phyloP scores from a whole-genome alignment of 1,140 invertebrate genomes.

The Dreissena polymorpha region DNA sequence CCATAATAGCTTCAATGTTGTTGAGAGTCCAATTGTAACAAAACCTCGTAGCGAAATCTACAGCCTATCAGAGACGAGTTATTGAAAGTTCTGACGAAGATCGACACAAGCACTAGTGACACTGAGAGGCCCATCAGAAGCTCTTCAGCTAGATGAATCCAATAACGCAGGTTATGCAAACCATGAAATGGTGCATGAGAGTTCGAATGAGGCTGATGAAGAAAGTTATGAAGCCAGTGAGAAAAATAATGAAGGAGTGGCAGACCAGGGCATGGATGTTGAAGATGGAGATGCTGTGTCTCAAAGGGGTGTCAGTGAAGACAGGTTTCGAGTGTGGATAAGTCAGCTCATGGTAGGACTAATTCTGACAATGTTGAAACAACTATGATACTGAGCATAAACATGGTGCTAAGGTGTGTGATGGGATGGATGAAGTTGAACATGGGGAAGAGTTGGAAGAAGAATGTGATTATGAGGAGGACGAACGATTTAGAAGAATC shows the following conservation, averaged over 20 bases:
- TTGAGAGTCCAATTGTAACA: conserved; percentile 42
- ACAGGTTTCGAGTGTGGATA: not conserved
- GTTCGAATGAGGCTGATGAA: conserved; percentile 5
- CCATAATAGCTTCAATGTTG: not conserved
- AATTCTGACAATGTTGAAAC: conserved; percentile 14
- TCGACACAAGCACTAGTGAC: not conserved
- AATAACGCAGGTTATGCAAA: not conserved
- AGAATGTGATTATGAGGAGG: conserved; percentile 6
- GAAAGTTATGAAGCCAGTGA: too few relatives aligned
- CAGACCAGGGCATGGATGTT: conserved; percentile 9
- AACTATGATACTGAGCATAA: conserved; percentile 30
- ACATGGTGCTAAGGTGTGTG: conserved; percentile 37
- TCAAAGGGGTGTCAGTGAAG: not conserved
- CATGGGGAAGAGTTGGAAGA: conserved; percentile 29
- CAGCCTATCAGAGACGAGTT: conserved; percentile 12
- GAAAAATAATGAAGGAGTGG: conserved; percentile 29
- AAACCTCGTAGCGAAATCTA: conserved; percentile 38
- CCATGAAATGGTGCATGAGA: too few relatives aligned
- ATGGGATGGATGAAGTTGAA: conserved; percentile 43
- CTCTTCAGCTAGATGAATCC: not conserved
- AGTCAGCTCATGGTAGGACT: conserved; percentile 16
- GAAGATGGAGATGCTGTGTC: conserved; percentile 27
- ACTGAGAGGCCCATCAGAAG: not conserved
- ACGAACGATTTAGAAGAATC: conserved; percentile 13
- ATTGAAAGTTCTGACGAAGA: conserved; percentile 47